Conservation (phyloP, 2,797 vertebrate genomes). For the Simalia tracyae region DNA sequence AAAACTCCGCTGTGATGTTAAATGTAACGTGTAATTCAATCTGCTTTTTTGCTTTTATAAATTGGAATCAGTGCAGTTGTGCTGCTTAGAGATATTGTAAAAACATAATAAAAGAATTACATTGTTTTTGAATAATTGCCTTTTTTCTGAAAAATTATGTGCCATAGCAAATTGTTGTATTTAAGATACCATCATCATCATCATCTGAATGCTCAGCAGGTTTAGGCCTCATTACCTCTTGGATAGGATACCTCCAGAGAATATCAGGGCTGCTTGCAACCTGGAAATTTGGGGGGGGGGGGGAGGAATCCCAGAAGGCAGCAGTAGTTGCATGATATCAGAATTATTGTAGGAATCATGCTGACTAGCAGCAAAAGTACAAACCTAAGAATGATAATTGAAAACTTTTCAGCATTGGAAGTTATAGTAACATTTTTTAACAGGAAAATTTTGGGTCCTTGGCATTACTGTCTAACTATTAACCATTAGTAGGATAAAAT, state of each 20-base stretch:
- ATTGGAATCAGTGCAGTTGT: neutral
- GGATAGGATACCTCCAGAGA: neutral
- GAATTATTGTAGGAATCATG: neutral
- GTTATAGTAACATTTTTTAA: constrained; percentile 3
- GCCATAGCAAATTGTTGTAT: neutral
- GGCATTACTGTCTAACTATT: neutral
- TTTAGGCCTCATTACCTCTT: neutral
- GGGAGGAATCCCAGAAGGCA: neutral
- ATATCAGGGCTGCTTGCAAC: neutral
- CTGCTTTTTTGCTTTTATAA: neutral
- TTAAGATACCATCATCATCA: neutral
- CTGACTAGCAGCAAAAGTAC: neutral
- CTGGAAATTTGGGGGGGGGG: neutral
- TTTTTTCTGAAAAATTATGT: neutral
- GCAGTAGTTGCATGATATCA: neutral
- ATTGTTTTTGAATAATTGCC: neutral
- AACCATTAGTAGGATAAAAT: neutral
- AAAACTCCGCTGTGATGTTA: neutral
- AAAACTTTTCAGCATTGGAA: neutral
- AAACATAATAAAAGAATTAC: neutral
- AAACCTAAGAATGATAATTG: neutral
- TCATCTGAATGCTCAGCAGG: neutral
- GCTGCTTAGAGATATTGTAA: neutral
- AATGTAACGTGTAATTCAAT: neutral
- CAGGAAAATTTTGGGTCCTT: neutral